Evolutionary conservation across 2,888 invertebrate genomes (phyloP), one percentile per base, ranked within the genome.

Genomic region (Platycheirus rosarum): DNA sequence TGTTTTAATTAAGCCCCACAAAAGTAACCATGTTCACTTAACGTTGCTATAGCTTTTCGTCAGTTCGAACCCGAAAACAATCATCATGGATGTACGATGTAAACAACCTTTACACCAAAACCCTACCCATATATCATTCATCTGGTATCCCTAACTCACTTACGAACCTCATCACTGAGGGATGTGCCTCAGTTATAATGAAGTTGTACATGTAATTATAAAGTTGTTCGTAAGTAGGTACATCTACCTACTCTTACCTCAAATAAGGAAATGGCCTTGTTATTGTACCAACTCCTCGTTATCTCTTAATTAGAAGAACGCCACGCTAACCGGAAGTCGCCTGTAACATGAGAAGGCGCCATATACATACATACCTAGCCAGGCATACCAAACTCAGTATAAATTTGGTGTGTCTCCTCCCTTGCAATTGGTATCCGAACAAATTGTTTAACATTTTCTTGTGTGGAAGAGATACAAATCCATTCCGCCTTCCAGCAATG

Each of bases 401-500:
- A 68, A 77, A 82, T 66, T 76, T 48, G 32, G 44, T 40, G 42
- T 66, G 20, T 13, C n/a, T 48, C 18, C 29, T n/a, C n/a, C 29
- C 46, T 26, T 55, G 76, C 76, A 62, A 62, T 68, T 82, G 60
- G 66, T 77, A 20, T 37, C 53, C 44, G 65, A 71, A 76, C 80
- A 71, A 82, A 82, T 82, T 82, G 82, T 66, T 77, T 66, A 49
- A 76, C 71, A 55, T 66, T 71, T 35, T 26, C 14, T 23, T 20
- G 11, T 37, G 49, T 9, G n/a, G 26, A 8, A 14, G 23, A 74
- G 53, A 74, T 70, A 70, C 44, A 71, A 66, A 77, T 71, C 68
- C 62, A 77, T 77, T 69, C 49, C 55, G 77, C 68, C 82, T 73
- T 55, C 55, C 35, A 77, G 82, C 82, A 77, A 68, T 82, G 82